phyloP scores from a whole-genome alignment of 2,797 vertebrate genomes.

The Hafferia zeledoni region DNA sequence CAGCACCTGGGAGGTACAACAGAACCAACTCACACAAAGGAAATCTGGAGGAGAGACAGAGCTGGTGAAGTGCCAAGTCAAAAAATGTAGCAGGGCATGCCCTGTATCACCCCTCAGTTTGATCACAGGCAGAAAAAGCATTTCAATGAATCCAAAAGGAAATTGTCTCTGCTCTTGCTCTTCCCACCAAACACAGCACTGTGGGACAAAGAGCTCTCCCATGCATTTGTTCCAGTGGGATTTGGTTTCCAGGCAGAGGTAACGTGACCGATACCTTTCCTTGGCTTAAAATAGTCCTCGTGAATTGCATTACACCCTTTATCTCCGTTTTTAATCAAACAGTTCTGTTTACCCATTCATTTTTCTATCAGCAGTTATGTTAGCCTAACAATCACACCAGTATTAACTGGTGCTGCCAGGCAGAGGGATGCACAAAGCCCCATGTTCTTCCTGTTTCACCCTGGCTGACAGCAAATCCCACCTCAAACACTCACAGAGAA shows the following conservation, averaged over 20 bases:
- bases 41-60: background rate
- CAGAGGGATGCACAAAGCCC: background rate
- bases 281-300: background rate
- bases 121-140: background rate
- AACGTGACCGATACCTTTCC: background rate
- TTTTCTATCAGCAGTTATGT: background rate
- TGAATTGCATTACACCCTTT: background rate
- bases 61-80: background rate
- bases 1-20: fast-evolving
- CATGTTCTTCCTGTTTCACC: background rate
- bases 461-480: background rate
- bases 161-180: background rate
- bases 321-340: background rate
- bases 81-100: background rate
- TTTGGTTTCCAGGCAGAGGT: background rate
- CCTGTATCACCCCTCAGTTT: background rate
- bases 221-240: background rate
- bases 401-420: background rate
- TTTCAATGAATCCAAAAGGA: background rate
- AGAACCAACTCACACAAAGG: background rate
- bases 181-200: background rate
- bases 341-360: slow-evolving; percentile 32
- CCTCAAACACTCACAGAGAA: background rate
- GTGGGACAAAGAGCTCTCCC: background rate
- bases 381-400: background rate